A percentile compares a stretch with the other conserved stretches of the same genome.
Conservation (phyloP, 2,888 invertebrate genomes). For the Cerceris rybyensis region DNA sequence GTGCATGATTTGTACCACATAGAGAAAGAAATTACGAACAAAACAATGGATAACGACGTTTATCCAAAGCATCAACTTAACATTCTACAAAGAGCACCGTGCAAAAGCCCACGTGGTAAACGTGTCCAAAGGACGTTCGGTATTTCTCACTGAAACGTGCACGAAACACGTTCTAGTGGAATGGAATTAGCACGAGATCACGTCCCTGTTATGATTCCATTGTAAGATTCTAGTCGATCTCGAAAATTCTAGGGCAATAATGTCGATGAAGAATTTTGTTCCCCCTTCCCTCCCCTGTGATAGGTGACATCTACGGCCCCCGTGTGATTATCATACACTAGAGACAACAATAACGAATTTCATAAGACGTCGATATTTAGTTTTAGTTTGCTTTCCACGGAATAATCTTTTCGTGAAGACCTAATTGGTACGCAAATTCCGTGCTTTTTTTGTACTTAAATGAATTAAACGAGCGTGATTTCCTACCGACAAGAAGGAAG, state of each 20-base stretch:
- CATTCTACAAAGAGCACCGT: constrained; percentile 23
- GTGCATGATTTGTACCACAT: constrained; percentile 17
- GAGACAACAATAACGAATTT: constrained; percentile 14
- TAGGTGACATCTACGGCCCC: constrained; percentile 33
- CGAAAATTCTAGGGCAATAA: constrained; percentile 28
- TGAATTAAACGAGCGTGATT: no score
- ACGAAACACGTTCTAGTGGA: constrained; percentile 1
- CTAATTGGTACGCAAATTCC: neutral
- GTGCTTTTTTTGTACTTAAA: no score
- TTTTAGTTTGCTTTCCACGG: constrained; percentile 29
- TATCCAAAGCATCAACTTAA: constrained; percentile 35
- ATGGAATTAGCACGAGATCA: constrained; percentile 6
- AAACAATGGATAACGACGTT: constrained; percentile 21
- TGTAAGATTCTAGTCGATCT: constrained; percentile 62
- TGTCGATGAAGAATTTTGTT: constrained; percentile 26
- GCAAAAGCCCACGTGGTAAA: constrained; percentile 14
- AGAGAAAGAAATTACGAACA: constrained; percentile 12
- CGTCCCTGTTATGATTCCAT: constrained; percentile 23
- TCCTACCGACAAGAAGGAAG: no score
- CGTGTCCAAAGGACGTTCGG: constrained; percentile 31
- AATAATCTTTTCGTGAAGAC: neutral
- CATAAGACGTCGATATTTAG: constrained; percentile 6
- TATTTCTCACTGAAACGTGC: constrained; percentile 1
- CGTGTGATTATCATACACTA: constrained; percentile 13
- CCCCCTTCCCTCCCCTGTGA: constrained; percentile 38